phyloP scores from a whole-genome alignment of 2,888 invertebrate genomes.

The Andrena bucephala region DNA sequence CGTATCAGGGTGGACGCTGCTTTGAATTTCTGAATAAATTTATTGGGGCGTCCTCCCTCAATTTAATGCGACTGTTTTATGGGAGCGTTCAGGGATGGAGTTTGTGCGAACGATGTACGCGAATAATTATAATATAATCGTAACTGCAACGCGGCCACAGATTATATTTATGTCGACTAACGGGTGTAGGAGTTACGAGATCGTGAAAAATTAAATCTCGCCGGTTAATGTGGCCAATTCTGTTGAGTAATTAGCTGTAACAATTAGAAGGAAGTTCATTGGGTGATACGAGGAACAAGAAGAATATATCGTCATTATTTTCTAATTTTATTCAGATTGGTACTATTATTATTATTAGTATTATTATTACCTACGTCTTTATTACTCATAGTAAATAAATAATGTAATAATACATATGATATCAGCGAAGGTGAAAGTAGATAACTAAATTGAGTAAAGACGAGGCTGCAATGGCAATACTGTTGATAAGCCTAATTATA shows the following conservation, averaged over 20 bases:
- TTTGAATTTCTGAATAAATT: constrained; percentile 50
- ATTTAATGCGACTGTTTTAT: constrained; percentile 62
- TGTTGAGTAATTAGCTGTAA: constrained; percentile 49
- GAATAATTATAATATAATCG: constrained; percentile 60
- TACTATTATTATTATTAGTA: background rate
- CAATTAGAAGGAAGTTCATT: background rate
- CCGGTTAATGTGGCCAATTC: constrained; percentile 21
- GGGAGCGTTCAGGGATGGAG: constrained; percentile 32
- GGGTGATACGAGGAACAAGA: background rate
- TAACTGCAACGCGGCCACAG: constrained; percentile 27
- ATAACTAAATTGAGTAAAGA: too few relatives aligned
- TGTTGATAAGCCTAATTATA: too few relatives aligned
- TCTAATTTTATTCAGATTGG: background rate
- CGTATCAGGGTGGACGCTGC: background rate
- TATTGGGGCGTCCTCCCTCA: constrained; percentile 37
- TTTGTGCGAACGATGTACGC: constrained; percentile 46
- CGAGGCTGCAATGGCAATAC: too few relatives aligned
- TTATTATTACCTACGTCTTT: too few relatives aligned
- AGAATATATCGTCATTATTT: background rate
- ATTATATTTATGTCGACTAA: constrained; percentile 52
- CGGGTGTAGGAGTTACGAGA: constrained; percentile 21
- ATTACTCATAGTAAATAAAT: too few relatives aligned
- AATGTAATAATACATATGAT: too few relatives aligned
- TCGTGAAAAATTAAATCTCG: constrained; percentile 41
- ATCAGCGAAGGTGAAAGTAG: too few relatives aligned